A percentile compares a stretch with the other conserved stretches of the same genome.
These are phyloP conservation scores for Melanostoma mellinum DNA, from an alignment of 2,888 invertebrate species.

Conservation along the genomic window DNA sequence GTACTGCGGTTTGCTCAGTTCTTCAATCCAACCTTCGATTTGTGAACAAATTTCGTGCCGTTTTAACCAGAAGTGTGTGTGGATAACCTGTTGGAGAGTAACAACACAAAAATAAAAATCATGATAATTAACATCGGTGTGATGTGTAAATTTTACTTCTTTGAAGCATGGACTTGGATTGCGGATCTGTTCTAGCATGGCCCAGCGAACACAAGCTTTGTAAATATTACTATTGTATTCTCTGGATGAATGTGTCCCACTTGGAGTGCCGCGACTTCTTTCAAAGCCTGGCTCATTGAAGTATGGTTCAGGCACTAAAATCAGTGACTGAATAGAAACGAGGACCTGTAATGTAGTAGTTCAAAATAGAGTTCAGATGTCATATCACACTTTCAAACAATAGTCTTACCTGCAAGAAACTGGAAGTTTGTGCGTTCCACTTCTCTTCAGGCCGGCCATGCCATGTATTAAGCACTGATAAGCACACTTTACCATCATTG, in stretches of 20 bases:
- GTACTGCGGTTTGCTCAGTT: constrained; percentile 91
- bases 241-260: constrained; percentile 93
- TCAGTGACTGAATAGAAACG: constrained; percentile 95
- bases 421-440: constrained; percentile 98
- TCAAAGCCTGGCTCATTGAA: constrained; percentile 98
- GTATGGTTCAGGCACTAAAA: constrained; percentile 95
- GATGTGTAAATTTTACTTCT: constrained; percentile 84
- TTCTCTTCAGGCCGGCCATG: constrained; percentile 98
- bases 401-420: constrained; percentile 88
- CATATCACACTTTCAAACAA: not conserved
- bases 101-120: not conserved
- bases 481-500: constrained; percentile 97
- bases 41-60: constrained; percentile 94
- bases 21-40: constrained; percentile 94
- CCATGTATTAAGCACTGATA: constrained; percentile 98
- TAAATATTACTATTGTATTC: constrained; percentile 98
- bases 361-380: not conserved
- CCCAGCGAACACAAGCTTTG: constrained; percentile 97
- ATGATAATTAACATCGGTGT: not conserved
- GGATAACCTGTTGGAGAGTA: constrained; percentile 87
- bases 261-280: constrained; percentile 92
- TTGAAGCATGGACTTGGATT: constrained; percentile 96
- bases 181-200: constrained; percentile 95
- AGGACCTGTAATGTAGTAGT: constrained; percentile 85
- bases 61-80: constrained; percentile 97